phyloP scores from a whole-genome alignment of 2,888 invertebrate genomes.

The Lordiphosa andalusiaca region DNA sequence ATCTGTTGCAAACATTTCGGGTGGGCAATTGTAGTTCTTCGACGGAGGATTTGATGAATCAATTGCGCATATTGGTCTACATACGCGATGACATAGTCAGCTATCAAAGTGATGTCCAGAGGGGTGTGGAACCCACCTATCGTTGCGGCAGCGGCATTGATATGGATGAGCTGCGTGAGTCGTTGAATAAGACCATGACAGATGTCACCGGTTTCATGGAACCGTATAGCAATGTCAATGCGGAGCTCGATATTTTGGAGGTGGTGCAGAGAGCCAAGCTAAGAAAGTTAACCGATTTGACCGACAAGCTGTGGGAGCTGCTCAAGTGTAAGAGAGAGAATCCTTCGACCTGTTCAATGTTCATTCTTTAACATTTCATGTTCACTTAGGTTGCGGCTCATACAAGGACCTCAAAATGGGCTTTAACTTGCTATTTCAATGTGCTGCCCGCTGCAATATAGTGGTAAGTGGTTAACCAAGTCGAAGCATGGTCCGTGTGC shows the following conservation, averaged over 20 bases:
- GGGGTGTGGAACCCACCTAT: slow-evolving; percentile 67
- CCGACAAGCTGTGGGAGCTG: slow-evolving; percentile 79
- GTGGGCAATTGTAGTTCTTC: slow-evolving; percentile 60
- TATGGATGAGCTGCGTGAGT: slow-evolving; percentile 69
- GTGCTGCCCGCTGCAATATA: slow-evolving; percentile 78
- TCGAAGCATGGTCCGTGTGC: too few species aligned
- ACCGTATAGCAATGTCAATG: slow-evolving; percentile 46
- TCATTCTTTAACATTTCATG: neutral
- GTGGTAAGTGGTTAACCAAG: slow-evolving; percentile 68
- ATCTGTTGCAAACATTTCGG: slow-evolving; percentile 71
- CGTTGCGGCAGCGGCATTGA: slow-evolving; percentile 76
- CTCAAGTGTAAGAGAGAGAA: slow-evolving; percentile 67
- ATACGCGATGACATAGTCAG: slow-evolving; percentile 78
- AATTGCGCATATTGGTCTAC: slow-evolving; percentile 71
- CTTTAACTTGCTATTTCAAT: slow-evolving; percentile 77
- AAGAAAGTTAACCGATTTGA: slow-evolving; percentile 72
- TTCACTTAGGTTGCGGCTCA: slow-evolving; percentile 70
- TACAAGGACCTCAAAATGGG: slow-evolving; percentile 78
- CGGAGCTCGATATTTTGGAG: slow-evolving; percentile 75
- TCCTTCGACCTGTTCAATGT: neutral
- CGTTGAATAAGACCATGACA: slow-evolving; percentile 74
- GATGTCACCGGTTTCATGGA: slow-evolving; percentile 69
- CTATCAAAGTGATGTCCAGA: slow-evolving; percentile 56
- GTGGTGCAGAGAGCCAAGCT: slow-evolving; percentile 72
- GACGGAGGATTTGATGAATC: slow-evolving; percentile 76